Evolutionary conservation across 2,797 vertebrate species (phyloP).

Genomic region (Tamandua tetradactyla): DNA sequence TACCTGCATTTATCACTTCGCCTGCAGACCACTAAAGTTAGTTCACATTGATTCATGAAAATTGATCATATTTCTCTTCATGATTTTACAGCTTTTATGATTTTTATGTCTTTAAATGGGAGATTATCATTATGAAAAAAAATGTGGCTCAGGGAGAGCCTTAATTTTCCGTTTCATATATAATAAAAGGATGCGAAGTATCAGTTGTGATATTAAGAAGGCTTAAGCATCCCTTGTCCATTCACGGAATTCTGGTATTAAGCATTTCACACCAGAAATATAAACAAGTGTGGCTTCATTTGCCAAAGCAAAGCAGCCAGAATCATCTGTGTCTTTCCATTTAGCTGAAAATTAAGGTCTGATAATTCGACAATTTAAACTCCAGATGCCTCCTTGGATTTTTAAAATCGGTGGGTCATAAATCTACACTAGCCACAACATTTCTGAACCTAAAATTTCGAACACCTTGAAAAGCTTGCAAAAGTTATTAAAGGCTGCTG

Average conservation of each 20-base stretch:
- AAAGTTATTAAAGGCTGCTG: slow-evolving; percentile 51
- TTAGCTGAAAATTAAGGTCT: slow-evolving; percentile 56
- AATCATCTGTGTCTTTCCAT: slow-evolving; percentile 1
- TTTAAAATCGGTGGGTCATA: slow-evolving; percentile 54
- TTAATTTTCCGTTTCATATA: neutral
- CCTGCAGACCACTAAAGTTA: neutral
- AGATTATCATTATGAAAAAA: slow-evolving; percentile 8
- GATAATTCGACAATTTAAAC: slow-evolving; percentile 43
- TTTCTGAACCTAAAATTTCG: slow-evolving; percentile 37
- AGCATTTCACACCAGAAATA: neutral
- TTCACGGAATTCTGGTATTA: slow-evolving; percentile 7
- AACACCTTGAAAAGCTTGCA: neutral
- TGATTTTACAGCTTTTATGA: slow-evolving; percentile 28
- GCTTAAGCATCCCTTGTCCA: neutral
- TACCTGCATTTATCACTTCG: neutral
- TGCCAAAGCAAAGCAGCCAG: neutral
- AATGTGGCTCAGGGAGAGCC: neutral
- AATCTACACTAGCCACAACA: neutral
- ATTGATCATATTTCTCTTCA: slow-evolving; percentile 22
- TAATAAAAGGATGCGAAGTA: neutral
- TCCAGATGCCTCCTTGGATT: slow-evolving; percentile 43
- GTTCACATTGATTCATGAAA: neutral
- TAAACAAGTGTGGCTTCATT: neutral
- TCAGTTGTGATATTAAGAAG: neutral
- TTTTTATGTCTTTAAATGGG: slow-evolving; percentile 51